Evolutionary conservation across 2,797 vertebrate genomes (phyloP).

Genomic region (Miichthys miiuy): DNA sequence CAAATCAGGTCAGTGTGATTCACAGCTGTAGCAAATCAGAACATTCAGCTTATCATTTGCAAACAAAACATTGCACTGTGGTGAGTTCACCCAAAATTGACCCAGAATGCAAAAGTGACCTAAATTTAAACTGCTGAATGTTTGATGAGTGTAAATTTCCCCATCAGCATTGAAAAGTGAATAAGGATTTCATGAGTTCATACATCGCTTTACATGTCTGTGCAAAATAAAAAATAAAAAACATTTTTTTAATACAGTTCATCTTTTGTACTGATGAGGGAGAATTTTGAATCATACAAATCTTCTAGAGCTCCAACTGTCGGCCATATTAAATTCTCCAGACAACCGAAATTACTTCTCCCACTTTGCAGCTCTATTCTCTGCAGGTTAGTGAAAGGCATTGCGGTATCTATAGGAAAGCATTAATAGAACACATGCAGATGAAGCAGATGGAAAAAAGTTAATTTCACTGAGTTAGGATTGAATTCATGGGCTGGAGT

Average conservation of each 20-base stretch:
- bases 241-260: background rate
- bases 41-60: background rate
- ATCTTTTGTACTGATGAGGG: background rate
- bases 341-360: too few species aligned
- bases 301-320: background rate
- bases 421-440: background rate
- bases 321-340: background rate
- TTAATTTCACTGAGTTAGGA: background rate
- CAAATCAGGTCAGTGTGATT: background rate
- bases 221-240: too few species aligned
- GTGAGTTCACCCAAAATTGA: background rate
- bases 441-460: constrained; percentile 4
- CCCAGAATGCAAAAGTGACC: background rate
- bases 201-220: background rate
- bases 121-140: background rate
- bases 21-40: background rate
- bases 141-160: background rate
- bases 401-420: constrained; percentile 22
- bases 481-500: constrained; percentile 9
- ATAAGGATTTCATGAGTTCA: too few species aligned
- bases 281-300: background rate
- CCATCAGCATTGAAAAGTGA: background rate
- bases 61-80: constrained; percentile 1
- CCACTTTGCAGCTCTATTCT: background rate
- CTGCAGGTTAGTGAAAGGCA: background rate